Conservation (phyloP, 2,797 vertebrate species). For the Betta splendens region DNA sequence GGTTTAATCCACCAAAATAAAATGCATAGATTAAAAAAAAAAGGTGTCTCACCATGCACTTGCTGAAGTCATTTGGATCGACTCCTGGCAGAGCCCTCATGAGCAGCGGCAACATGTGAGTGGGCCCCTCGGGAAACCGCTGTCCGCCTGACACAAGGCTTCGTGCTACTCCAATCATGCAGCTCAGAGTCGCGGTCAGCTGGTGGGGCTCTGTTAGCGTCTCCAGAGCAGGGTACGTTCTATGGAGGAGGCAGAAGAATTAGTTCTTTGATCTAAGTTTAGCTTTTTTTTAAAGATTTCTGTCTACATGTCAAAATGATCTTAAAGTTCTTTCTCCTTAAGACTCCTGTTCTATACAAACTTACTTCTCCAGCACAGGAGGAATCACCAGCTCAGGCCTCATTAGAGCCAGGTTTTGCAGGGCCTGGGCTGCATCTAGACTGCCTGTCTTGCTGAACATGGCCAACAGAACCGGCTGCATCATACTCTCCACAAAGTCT, state of each 20-base stretch:
- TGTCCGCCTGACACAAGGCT: conserved; percentile 91
- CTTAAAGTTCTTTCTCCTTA: too few relatives aligned
- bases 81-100: conserved; percentile 97
- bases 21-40: conserved; percentile 1
- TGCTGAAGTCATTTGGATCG: conserved; percentile 98
- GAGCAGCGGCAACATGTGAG: conserved; percentile 96
- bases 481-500: conserved; percentile 93
- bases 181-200: conserved; percentile 96
- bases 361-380: conserved; percentile 95
- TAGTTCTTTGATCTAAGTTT: conserved; percentile 34
- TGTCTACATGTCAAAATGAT: too few relatives aligned
- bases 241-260: conserved; percentile 61
- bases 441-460: conserved; percentile 99
- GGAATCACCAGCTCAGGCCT: conserved; percentile 96
- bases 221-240: conserved; percentile 96
- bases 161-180: conserved; percentile 95
- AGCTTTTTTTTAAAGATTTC: too few relatives aligned
- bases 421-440: conserved; percentile 93
- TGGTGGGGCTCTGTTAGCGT: conserved; percentile 97
- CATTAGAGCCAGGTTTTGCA: conserved; percentile 97
- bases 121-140: conserved; percentile 94
- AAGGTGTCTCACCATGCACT: conserved; percentile 91
- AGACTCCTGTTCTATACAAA: conserved; percentile 22
- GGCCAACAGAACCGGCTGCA: conserved; percentile 94
- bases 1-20: neutral